These are phyloP conservation scores for Lepetodrilus schrolli DNA, from an alignment of 2,888 invertebrate genomes.

Conservation along the genomic window DNA sequence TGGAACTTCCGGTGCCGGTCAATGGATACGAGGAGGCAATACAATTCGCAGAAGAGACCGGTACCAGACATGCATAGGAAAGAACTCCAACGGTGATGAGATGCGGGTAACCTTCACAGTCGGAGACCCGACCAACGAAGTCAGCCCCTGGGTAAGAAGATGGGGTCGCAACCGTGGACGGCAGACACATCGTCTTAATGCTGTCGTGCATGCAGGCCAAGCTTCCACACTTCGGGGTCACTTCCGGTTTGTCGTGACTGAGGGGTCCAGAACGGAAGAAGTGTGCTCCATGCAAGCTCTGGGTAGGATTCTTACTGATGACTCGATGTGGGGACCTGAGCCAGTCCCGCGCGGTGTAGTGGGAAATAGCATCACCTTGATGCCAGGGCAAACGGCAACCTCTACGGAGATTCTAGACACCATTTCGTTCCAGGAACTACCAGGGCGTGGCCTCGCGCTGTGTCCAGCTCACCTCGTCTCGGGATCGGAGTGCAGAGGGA, in stretches of 20 bases:
- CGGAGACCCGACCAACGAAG: not conserved
- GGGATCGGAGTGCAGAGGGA: not conserved
- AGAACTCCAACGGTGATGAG: conserved; percentile 10
- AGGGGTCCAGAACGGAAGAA: conserved; percentile 21
- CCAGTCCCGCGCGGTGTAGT: not conserved
- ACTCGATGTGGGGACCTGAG: conserved; percentile 3
- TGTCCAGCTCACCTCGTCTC: conserved; percentile 4
- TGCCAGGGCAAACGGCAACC: conserved; percentile 16
- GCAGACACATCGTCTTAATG: not conserved
- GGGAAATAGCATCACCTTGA: not conserved
- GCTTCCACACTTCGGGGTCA: conserved; percentile 7
- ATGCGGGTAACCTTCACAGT: conserved; percentile 16
- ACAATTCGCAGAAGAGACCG: too few relatives aligned
- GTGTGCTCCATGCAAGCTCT: conserved; percentile 15
- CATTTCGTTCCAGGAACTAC: not conserved
- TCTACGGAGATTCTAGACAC: not conserved
- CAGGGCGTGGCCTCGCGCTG: conserved; percentile 22
- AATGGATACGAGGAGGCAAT: too few relatives aligned
- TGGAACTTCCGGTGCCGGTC: too few relatives aligned
- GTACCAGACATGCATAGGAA: conserved; percentile 15
- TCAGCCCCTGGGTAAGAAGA: not conserved
- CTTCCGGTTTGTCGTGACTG: conserved; percentile 28
- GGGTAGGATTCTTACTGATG: conserved; percentile 19
- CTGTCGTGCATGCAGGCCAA: not conserved
- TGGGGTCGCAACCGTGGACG: not conserved